Percentiles rank a stretch among this genome's conserved stretches.
Conservation (phyloP, 2,888 invertebrate genomes). For the Eueremaeus valkanovi region DNA sequence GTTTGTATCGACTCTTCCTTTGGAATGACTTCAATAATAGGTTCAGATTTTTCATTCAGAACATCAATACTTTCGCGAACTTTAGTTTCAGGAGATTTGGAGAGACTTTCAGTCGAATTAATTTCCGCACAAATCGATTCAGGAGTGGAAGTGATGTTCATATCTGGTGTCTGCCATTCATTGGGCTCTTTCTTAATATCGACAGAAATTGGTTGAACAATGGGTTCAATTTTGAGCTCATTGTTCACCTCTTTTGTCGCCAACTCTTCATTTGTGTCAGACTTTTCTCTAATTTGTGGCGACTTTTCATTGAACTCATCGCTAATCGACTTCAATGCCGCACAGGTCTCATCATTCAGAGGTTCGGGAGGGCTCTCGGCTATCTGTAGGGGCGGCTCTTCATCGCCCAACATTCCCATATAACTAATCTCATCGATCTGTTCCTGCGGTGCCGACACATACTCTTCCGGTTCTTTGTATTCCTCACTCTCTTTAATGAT, state of each 20-base stretch:
- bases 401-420: constrained; percentile 29
- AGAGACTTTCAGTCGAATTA: not conserved
- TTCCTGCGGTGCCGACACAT: not conserved
- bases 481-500: not conserved
- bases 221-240: not conserved
- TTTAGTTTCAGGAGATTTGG: constrained; percentile 14
- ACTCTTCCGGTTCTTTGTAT: constrained; percentile 8
- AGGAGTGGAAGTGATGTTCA: not conserved
- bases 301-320: not conserved
- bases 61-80: not conserved
- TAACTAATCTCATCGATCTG: constrained; percentile 14
- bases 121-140: not conserved
- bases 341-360: constrained; percentile 3
- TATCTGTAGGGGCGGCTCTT: constrained; percentile 35
- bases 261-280: constrained; percentile 11
- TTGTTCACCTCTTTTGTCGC: not conserved
- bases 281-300: constrained; percentile 16
- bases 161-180: not conserved
- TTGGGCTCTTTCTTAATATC: constrained; percentile 11
- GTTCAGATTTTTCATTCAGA: not conserved
- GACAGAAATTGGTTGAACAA: not conserved
- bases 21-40: not conserved
- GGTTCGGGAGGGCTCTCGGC: constrained; percentile 32
- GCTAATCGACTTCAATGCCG: constrained; percentile 6
- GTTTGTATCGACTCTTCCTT: not conserved